Evolutionary conservation across 1,140 invertebrate genomes (phyloP).

Genomic region (Bombus affinis): DNA sequence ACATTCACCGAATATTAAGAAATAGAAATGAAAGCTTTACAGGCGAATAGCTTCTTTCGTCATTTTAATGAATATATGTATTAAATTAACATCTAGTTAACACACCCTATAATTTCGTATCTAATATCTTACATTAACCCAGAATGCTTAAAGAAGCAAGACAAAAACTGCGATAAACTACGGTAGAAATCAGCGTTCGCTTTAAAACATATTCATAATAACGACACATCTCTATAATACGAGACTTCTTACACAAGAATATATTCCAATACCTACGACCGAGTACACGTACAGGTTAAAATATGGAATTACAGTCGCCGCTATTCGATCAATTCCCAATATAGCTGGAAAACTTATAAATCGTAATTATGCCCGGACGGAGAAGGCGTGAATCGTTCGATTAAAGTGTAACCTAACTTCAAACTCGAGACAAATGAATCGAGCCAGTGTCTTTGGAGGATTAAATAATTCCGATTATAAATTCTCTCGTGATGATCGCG

Average conservation of each 20-base stretch:
- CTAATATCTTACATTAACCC: neutral
- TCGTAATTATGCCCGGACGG: neutral
- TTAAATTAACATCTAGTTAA: neutral
- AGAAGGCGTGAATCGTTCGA: conserved; percentile 12
- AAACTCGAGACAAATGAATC: neutral
- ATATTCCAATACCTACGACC: neutral
- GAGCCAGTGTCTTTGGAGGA: neutral
- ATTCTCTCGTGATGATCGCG: neutral
- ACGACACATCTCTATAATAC: neutral
- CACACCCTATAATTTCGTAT: neutral
- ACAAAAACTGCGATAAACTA: no score
- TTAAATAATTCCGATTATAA: conserved; percentile 15
- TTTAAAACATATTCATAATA: no score
- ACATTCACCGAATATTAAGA: neutral
- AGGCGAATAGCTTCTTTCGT: neutral
- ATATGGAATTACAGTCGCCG: conserved; percentile 3
- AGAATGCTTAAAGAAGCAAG: no score
- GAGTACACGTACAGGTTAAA: neutral
- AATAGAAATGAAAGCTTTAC: neutral
- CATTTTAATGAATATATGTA: neutral
- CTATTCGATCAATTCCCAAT: neutral
- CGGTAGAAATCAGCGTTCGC: no score
- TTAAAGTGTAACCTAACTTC: conserved; percentile 17
- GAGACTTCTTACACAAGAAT: no score
- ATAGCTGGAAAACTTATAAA: neutral